Evolutionary conservation across 1,140 invertebrate species (phyloP).

Genomic region (Tetraneura akinire): DNA sequence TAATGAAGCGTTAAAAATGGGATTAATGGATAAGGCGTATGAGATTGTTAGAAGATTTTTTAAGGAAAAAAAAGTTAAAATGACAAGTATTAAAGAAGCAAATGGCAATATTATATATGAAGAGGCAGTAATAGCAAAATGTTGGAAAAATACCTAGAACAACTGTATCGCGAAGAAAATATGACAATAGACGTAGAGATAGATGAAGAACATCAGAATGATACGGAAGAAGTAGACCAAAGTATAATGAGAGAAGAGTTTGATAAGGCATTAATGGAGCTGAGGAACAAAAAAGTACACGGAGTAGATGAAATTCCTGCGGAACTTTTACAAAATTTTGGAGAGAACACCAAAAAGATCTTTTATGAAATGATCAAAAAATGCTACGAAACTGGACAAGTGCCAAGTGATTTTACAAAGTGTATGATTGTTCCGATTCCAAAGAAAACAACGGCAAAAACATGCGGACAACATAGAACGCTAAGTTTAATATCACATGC

Average conservation of each 20-base stretch:
- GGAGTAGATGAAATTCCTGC: too few relatives aligned
- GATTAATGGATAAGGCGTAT: conserved; percentile 9
- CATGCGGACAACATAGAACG: background rate
- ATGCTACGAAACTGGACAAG: too few relatives aligned
- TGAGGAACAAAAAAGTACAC: too few relatives aligned
- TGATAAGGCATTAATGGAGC: too few relatives aligned
- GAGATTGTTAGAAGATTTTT: background rate
- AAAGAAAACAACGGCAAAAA: conserved; percentile 25
- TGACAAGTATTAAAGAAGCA: background rate
- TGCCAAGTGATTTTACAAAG: background rate
- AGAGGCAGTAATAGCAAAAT: background rate
- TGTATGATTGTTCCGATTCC: conserved; percentile 17
- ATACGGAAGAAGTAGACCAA: background rate
- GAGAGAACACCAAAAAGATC: too few relatives aligned
- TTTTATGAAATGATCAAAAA: too few relatives aligned
- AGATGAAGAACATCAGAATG: background rate
- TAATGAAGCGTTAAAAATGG: background rate
- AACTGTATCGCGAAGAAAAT: background rate
- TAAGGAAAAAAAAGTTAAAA: background rate
- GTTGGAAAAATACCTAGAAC: background rate
- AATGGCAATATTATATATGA: background rate
- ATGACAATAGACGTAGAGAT: background rate
- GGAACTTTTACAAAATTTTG: too few relatives aligned
- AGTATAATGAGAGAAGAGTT: background rate
- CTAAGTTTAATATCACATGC: conserved; percentile 18